Conservation (phyloP, 2,888 invertebrate species). For the Diabrotica balteata region DNA sequence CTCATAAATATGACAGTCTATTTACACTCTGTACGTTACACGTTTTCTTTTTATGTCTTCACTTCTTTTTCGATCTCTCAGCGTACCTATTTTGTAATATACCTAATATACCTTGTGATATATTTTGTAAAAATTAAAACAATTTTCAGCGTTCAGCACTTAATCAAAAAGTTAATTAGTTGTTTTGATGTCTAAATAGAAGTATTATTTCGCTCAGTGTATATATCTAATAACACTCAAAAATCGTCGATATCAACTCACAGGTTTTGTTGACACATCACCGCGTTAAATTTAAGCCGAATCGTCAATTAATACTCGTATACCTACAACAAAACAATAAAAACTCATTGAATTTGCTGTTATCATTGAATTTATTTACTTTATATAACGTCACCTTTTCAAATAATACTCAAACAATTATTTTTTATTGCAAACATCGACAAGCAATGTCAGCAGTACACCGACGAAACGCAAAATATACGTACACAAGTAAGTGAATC, state of each 20-base stretch:
- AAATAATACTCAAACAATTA: constrained; percentile 27
- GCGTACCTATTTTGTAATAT: too few species aligned
- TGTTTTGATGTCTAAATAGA: too few species aligned
- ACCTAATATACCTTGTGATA: too few species aligned
- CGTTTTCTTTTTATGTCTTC: too few species aligned
- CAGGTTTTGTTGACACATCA: constrained; percentile 8
- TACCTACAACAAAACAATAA: constrained; percentile 22
- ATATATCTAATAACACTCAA: too few species aligned
- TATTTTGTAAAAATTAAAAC: too few species aligned
- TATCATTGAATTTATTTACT: constrained; percentile 31
- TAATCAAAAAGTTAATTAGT: too few species aligned
- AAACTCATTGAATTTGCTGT: constrained; percentile 34
- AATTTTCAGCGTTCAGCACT: too few species aligned
- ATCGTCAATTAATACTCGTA: constrained; percentile 15
- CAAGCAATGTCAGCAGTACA: constrained; percentile 26
- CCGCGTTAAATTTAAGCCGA: constrained; percentile 10
- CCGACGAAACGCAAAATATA: constrained; percentile 18
- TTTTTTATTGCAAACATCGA: constrained; percentile 37
- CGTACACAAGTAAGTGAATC: constrained; percentile 17
- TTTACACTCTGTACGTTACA: too few species aligned
- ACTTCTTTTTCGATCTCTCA: too few species aligned
- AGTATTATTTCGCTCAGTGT: too few species aligned
- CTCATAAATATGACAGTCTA: too few species aligned
- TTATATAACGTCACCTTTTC: constrained; percentile 33
- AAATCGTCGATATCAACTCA: neutral